These are phyloP conservation scores for Troides helena DNA, from an alignment of 2,888 invertebrate genomes.

Conservation along the genomic window DNA sequence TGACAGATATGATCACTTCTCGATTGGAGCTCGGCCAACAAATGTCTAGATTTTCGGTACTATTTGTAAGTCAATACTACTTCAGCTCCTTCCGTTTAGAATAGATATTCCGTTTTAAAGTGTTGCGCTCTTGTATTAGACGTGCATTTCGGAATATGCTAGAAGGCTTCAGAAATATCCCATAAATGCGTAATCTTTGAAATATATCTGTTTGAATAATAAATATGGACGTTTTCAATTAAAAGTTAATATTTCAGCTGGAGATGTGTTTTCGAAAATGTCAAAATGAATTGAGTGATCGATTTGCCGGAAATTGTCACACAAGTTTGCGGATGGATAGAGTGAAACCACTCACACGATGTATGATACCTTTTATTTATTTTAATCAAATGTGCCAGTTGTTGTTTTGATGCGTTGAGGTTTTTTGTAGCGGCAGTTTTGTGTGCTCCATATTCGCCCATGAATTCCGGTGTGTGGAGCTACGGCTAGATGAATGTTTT, in stretches of 20 bases:
- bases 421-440: conserved; percentile 66
- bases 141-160: conserved; percentile 64
- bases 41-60: conserved; percentile 71
- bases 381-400: conserved; percentile 72
- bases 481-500: conserved; percentile 75
- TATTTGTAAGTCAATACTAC: conserved; percentile 73
- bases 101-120: conserved; percentile 72
- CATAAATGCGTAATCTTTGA: not conserved
- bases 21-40: conserved; percentile 75
- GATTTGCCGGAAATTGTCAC: conserved; percentile 27
- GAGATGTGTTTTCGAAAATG: not conserved
- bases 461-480: conserved; percentile 69
- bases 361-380: conserved; percentile 72
- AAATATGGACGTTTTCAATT: not conserved
- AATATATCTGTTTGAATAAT: not conserved
- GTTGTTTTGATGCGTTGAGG: conserved; percentile 69
- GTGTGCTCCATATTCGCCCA: conserved; percentile 63
- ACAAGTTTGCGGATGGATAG: conserved; percentile 28
- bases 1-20: conserved; percentile 80
- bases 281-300: conserved; percentile 11
- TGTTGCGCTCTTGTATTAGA: conserved; percentile 65
- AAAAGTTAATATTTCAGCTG: not conserved
- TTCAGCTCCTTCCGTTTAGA: conserved; percentile 69
- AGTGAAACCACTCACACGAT: conserved; percentile 41
- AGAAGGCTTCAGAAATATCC: conserved; percentile 52